phyloP scores from a whole-genome alignment of 2,797 vertebrate species.

The Diglossa cyanea region DNA sequence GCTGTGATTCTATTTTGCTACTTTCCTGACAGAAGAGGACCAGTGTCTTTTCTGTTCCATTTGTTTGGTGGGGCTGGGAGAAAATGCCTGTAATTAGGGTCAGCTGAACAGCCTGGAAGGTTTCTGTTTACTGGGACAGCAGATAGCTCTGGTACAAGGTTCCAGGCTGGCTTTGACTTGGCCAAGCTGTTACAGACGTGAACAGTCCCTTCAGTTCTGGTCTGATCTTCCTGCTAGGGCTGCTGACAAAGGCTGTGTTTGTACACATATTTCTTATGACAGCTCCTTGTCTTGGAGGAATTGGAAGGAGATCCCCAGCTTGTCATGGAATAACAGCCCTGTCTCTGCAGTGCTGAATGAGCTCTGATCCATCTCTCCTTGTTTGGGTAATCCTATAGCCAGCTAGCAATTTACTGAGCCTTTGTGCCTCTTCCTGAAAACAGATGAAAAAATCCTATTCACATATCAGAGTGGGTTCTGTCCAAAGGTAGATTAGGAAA shows the following conservation, averaged over 20 bases:
- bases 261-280: not conserved
- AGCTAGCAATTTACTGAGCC: not conserved
- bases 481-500: not conserved
- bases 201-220: not conserved
- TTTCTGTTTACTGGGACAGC: not conserved
- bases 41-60: fast-evolving
- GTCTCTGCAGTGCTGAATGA: not conserved
- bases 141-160: not conserved
- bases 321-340: not conserved
- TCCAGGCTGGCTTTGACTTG: not conserved
- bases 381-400: not conserved
- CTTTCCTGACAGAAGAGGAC: not conserved
- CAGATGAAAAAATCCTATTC: fast-evolving
- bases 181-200: not conserved
- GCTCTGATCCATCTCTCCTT: not conserved
- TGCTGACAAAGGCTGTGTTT: not conserved
- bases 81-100: not conserved
- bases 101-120: not conserved
- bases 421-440: not conserved
- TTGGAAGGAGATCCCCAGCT: not conserved
- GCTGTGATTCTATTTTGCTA: not conserved
- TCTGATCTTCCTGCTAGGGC: not conserved
- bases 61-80: not conserved
- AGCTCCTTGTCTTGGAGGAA: not conserved
- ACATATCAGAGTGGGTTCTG: fast-evolving